phyloP scores from a whole-genome alignment of 2,888 invertebrate genomes.

The Caenorhabditis auriculariae region DNA sequence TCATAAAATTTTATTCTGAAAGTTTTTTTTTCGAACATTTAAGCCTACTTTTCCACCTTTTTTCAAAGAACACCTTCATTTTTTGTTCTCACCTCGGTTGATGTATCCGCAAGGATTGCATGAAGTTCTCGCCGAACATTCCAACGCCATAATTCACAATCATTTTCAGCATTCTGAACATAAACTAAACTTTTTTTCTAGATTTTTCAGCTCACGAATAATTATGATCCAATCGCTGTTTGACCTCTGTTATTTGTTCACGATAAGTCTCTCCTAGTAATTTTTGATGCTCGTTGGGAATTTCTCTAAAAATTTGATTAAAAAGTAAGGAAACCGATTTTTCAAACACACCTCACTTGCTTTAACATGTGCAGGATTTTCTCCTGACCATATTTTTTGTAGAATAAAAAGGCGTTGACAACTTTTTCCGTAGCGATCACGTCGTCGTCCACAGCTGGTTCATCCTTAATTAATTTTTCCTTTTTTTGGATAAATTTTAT shows the following conservation, averaged over 20 bases:
- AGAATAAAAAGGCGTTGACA: conserved; percentile 52
- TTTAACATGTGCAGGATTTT: conserved; percentile 21
- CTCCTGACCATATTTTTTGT: conserved; percentile 36
- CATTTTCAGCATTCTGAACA: conserved; percentile 24
- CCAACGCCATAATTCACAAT: conserved; percentile 18
- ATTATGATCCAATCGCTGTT: conserved; percentile 31
- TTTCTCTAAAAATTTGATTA: conserved; percentile 27
- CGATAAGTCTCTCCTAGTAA: conserved; percentile 21
- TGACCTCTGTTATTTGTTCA: conserved; percentile 21
- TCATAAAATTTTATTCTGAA: too few relatives aligned
- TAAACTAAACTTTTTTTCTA: conserved; percentile 1
- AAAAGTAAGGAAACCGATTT: background rate
- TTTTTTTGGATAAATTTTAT: too few relatives aligned
- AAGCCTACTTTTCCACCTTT: too few relatives aligned
- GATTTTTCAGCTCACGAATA: conserved; percentile 15
- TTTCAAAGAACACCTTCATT: too few relatives aligned
- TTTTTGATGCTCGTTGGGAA: conserved; percentile 31
- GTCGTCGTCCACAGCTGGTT: conserved; percentile 16
- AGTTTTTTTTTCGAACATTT: too few relatives aligned
- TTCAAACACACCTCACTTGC: conserved; percentile 17
- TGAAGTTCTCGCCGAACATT: conserved; percentile 26
- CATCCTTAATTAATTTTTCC: conserved; percentile 1
- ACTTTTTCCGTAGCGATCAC: conserved; percentile 42
- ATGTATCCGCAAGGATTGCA: conserved; percentile 26
- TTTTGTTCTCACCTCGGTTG: conserved; percentile 18